Evolutionary conservation across 2,888 invertebrate species (phyloP).

Genomic region (Napeogenes sylphis): DNA sequence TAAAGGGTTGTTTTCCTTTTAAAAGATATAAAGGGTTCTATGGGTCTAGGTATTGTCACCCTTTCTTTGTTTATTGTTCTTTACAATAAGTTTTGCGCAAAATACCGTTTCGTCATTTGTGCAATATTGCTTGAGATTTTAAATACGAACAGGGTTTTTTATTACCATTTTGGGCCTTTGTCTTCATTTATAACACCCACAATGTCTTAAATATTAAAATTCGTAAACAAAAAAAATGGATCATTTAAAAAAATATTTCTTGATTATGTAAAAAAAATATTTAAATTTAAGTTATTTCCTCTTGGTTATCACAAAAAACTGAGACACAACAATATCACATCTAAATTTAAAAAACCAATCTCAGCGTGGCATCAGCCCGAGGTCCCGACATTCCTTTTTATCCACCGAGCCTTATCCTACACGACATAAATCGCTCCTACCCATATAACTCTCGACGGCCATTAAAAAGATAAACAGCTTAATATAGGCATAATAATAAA

Average conservation of each 20-base stretch:
- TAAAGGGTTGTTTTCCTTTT: slow-evolving; percentile 72
- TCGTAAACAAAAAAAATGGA: not conserved
- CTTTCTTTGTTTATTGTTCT: slow-evolving; percentile 62
- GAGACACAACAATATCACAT: slow-evolving; percentile 57
- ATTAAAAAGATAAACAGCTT: slow-evolving; percentile 78
- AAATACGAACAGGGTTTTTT: slow-evolving; percentile 33
- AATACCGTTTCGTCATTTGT: slow-evolving; percentile 44
- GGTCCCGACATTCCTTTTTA: slow-evolving; percentile 62
- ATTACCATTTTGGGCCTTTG: not conserved
- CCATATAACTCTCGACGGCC: slow-evolving; percentile 71
- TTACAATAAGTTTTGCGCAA: slow-evolving; percentile 58
- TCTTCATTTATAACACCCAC: not conserved
- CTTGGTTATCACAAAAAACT: slow-evolving; percentile 33
- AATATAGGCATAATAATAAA: slow-evolving; percentile 77
- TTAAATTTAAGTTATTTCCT: slow-evolving; percentile 2
- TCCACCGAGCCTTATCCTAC: slow-evolving; percentile 67
- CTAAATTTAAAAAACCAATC: slow-evolving; percentile 75
- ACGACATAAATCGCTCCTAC: slow-evolving; percentile 68
- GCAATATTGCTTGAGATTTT: slow-evolving; percentile 47
- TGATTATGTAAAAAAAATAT: too few relatives aligned
- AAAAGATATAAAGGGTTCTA: slow-evolving; percentile 65
- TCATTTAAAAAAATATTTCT: too few relatives aligned
- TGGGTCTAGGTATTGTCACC: slow-evolving; percentile 58
- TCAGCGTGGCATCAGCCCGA: slow-evolving; percentile 56
- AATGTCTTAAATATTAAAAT: not conserved